phyloP scores from a whole-genome alignment of 1,140 invertebrate genomes.

The Mya arenaria region DNA sequence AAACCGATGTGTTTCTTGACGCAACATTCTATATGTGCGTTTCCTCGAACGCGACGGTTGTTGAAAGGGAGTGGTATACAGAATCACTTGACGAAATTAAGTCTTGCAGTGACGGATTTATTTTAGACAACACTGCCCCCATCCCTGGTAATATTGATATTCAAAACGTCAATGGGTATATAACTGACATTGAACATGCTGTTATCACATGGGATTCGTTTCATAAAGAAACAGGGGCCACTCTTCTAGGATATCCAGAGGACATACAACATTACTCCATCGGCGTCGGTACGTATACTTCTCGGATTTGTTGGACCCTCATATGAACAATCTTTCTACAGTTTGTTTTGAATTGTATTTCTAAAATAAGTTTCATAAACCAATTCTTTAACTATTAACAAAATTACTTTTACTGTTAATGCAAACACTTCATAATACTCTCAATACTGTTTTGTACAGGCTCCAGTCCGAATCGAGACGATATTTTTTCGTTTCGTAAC shows the following conservation, averaged over 20 bases:
- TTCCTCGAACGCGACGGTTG: constrained; percentile 10
- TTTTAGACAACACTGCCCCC: constrained; percentile 60
- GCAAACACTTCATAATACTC: too few species aligned
- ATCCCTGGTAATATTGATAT: constrained; percentile 46
- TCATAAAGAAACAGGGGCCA: not conserved
- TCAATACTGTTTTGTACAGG: too few species aligned
- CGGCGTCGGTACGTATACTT: not conserved
- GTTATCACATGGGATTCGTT: not conserved
- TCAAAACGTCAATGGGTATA: not conserved
- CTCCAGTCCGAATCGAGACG: too few species aligned
- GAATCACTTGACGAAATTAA: constrained; percentile 29
- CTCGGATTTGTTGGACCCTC: too few species aligned
- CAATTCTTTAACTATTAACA: too few species aligned
- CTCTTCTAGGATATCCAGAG: not conserved
- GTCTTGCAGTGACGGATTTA: constrained; percentile 60
- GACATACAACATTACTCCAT: not conserved
- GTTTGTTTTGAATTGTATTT: too few species aligned
- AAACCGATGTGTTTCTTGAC: not conserved
- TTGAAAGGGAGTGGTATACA: constrained; percentile 2
- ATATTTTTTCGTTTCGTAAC: too few species aligned
- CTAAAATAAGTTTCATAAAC: too few species aligned
- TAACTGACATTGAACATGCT: not conserved
- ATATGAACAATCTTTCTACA: too few species aligned
- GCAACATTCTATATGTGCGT: constrained; percentile 50
- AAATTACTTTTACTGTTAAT: too few species aligned